Conservation (phyloP, 1,140 invertebrate species). For the Lordiphosa clarofinis region DNA sequence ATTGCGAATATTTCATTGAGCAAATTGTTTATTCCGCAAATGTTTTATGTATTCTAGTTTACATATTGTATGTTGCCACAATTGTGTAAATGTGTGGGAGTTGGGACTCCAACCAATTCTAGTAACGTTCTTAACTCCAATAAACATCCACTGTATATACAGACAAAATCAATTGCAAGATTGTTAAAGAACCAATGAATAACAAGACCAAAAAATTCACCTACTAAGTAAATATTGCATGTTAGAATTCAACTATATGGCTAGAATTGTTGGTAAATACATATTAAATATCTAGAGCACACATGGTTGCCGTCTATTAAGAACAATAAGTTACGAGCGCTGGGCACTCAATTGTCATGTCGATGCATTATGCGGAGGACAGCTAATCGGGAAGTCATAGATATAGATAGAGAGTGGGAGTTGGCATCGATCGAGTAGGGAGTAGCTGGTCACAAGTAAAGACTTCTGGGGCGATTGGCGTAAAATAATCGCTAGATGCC, state of each 20-base stretch:
- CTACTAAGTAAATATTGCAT: too few relatives aligned
- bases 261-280: slow-evolving; percentile 23
- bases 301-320: slow-evolving; percentile 9
- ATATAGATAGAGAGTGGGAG: neutral
- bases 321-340: slow-evolving; percentile 3
- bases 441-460: slow-evolving; percentile 43
- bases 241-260: neutral
- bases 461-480: slow-evolving; percentile 70
- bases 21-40: slow-evolving; percentile 49
- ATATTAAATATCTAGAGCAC: neutral
- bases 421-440: slow-evolving; percentile 12
- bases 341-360: slow-evolving; percentile 17
- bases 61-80: slow-evolving; percentile 36
- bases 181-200: slow-evolving; percentile 54
- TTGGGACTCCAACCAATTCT: slow-evolving; percentile 24
- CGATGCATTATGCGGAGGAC: slow-evolving; percentile 19
- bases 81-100: slow-evolving; percentile 38
- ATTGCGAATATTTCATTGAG: slow-evolving; percentile 27
- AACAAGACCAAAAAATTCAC: slow-evolving; percentile 53
- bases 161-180: slow-evolving; percentile 42
- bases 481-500: slow-evolving; percentile 74
- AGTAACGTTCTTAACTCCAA: slow-evolving; percentile 47
- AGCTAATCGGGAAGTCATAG: slow-evolving; percentile 15
- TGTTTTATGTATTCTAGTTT: slow-evolving; percentile 49
- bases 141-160: slow-evolving; percentile 69